These are phyloP conservation scores for Tachina grossa DNA, from an alignment of 2,888 invertebrate species.

Conservation along the genomic window DNA sequence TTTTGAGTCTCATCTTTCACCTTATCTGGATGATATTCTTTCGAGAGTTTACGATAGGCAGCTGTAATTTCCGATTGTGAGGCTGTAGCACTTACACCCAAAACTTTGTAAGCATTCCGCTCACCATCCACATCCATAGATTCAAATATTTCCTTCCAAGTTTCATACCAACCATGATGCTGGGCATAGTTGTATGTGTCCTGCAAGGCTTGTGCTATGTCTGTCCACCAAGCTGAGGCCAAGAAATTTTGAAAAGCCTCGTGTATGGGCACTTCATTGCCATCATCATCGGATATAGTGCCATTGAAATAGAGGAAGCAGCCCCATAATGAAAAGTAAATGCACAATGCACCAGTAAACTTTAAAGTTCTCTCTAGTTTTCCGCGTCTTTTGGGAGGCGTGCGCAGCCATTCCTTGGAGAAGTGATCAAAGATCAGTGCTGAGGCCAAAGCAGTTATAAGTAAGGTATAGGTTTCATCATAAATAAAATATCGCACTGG, in stretches of 20 bases:
- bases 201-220: constrained; percentile 88
- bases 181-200: constrained; percentile 91
- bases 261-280: constrained; percentile 93
- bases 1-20: constrained; percentile 89
- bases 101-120: constrained; percentile 92
- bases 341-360: constrained; percentile 85
- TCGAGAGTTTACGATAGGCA: constrained; percentile 91
- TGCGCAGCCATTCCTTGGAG: constrained; percentile 91
- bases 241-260: constrained; percentile 95
- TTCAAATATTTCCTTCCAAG: constrained; percentile 93
- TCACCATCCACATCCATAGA: constrained; percentile 95
- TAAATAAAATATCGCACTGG: constrained; percentile 88
- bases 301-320: constrained; percentile 95
- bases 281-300: constrained; percentile 91
- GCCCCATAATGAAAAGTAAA: constrained; percentile 89
- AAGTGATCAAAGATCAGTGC: constrained; percentile 89
- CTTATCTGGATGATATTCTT: constrained; percentile 96
- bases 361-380: constrained; percentile 84
- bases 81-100: constrained; percentile 90
- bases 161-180: constrained; percentile 93
- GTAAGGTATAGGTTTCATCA: constrained; percentile 89
- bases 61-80: constrained; percentile 93
- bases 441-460: constrained; percentile 86
- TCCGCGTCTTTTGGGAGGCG: constrained; percentile 84
- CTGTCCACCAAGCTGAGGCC: constrained; percentile 94